Evolutionary conservation across 2,113 vertebrate species (phyloP), one percentile per base, ranked within the genome.

Genomic region (Raja brachyura): DNA sequence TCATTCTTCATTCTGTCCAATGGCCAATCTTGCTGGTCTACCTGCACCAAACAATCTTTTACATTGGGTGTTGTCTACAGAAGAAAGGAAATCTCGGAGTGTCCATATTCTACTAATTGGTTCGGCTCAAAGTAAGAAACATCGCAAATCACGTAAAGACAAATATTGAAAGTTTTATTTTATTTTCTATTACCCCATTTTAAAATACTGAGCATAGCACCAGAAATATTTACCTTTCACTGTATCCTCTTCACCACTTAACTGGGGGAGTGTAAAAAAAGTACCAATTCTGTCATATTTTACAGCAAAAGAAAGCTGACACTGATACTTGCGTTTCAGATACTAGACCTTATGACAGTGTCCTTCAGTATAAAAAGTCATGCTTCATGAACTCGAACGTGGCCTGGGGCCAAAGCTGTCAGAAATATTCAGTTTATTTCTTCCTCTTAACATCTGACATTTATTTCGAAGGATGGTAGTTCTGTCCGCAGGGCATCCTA

Each of bases 161-260:
- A 68, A 73, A 73, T 74, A 92, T 74, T 54, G 90, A 92, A 92
- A 92, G 59, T 79, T 79, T 79, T 13, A 18, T 92, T 92, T 92
- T 73, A 92, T 92, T 92, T 92, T 92, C 66, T 48, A 73, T 92
- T 54, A 92, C 68, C 68, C 66, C 33, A 54, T 73, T 54, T 92
- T 54, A 54, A 92, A 73, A 92, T 70, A 48, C 54, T 92, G 90
- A 92, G 70, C 90, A 70, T 92, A 92, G 68, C 66, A 74, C 90
- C 90, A 92, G 90, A 92, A 92, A 92, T 92, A 92, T 92, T 92
- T 92, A 73, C 66, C 68, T 92, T 54, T 92, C 18, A 70, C 86
- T 90, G 39, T 28, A 33, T 90, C 14, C n/a, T 90, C 18, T 39
- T 90, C 33, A 73, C 68, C 66, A 92, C 68, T 92, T 73, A 48